Percentiles rank a stretch among this genome's conserved stretches.
phyloP scores from a whole-genome alignment of 2,888 invertebrate species.

The Zaprionus lineosus region DNA sequence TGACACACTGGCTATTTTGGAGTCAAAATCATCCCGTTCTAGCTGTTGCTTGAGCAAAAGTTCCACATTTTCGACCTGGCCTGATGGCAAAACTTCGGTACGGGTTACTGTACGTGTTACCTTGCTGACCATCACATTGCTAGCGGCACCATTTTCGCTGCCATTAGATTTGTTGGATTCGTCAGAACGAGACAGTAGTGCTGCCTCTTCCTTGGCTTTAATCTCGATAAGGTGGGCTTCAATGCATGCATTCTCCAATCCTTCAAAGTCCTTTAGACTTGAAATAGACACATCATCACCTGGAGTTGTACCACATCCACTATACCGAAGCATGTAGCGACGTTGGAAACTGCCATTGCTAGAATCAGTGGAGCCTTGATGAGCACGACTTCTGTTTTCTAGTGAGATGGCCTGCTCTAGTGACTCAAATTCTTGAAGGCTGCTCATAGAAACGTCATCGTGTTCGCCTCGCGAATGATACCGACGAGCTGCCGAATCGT shows the following conservation, averaged over 20 bases:
- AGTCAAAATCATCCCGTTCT: slow-evolving; percentile 79
- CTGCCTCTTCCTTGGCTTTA: slow-evolving; percentile 93
- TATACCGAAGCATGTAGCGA: slow-evolving; percentile 87
- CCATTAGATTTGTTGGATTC: slow-evolving; percentile 82
- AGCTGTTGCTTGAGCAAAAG: slow-evolving; percentile 82
- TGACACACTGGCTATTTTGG: slow-evolving; percentile 83
- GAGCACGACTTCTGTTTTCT: slow-evolving; percentile 87
- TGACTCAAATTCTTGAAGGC: slow-evolving; percentile 96
- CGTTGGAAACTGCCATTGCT: slow-evolving; percentile 92
- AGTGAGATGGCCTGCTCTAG: slow-evolving; percentile 92
- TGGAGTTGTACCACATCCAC: slow-evolving; percentile 83
- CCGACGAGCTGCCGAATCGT: slow-evolving; percentile 92
- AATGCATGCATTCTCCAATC: slow-evolving; percentile 92
- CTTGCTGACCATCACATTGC: slow-evolving; percentile 66
- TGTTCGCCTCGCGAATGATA: slow-evolving; percentile 91
- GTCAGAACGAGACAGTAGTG: slow-evolving; percentile 85
- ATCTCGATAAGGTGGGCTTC: slow-evolving; percentile 92
- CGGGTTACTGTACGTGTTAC: slow-evolving; percentile 75
- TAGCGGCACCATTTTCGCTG: slow-evolving; percentile 72
- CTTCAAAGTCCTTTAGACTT: slow-evolving; percentile 96
- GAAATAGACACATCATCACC: slow-evolving; percentile 93
- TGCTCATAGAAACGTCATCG: slow-evolving; percentile 95
- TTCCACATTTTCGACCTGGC: slow-evolving; percentile 71
- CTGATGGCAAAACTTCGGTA: slow-evolving; percentile 64
- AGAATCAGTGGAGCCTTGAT: slow-evolving; percentile 92